Evolutionary conservation across 1,140 invertebrate genomes (phyloP).

Genomic region (Akabosia matsudoensis): DNA sequence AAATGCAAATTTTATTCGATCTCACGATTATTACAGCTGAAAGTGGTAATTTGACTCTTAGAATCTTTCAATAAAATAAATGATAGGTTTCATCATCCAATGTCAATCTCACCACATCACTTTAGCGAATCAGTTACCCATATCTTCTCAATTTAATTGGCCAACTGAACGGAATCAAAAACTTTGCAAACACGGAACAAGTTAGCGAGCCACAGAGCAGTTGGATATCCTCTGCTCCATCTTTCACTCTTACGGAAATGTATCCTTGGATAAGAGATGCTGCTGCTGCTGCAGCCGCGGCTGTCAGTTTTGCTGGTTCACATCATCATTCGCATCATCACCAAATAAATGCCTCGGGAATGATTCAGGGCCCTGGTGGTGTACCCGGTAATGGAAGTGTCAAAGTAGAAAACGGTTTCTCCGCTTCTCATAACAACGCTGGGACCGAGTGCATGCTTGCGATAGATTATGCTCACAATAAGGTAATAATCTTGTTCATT

Average conservation of each 20-base stretch:
- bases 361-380: conserved; percentile 5
- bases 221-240: background rate
- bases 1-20: conserved; percentile 1
- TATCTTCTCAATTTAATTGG: background rate
- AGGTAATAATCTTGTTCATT: conserved; percentile 54
- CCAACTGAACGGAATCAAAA: conserved; percentile 11
- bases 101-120: background rate
- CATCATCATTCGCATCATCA: conserved; percentile 40
- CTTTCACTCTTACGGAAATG: conserved; percentile 52
- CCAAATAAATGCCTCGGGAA: conserved; percentile 29
- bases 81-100: too few species aligned
- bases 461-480: conserved; percentile 67
- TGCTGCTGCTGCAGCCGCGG: conserved; percentile 55
- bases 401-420: conserved; percentile 66
- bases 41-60: background rate
- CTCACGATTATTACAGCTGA: background rate
- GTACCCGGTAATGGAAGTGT: conserved; percentile 46
- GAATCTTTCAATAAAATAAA: background rate
- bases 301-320: conserved; percentile 52
- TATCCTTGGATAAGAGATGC: conserved; percentile 70
- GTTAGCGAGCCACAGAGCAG: conserved; percentile 4
- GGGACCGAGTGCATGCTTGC: conserved; percentile 67
- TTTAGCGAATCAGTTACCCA: conserved; percentile 8
- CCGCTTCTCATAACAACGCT: conserved; percentile 22
- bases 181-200: conserved; percentile 12